Evolutionary conservation across 2,888 invertebrate species (phyloP).

Genomic region (Drosophila meridionalis): DNA sequence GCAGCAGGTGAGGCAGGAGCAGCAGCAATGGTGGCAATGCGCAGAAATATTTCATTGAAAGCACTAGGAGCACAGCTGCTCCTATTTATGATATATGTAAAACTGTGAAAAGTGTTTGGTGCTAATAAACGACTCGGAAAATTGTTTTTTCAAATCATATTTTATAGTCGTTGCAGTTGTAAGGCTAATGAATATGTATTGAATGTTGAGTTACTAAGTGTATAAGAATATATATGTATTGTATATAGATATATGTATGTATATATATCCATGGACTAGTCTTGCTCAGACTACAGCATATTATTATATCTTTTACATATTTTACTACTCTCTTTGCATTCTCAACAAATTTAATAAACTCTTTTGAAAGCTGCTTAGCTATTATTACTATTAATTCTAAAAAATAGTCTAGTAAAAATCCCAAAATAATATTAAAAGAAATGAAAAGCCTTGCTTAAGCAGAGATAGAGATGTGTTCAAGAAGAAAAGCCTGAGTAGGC

Average conservation of each 20-base stretch:
- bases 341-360: background rate
- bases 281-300: too few species aligned
- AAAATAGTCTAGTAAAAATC: background rate
- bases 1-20: conserved; percentile 7
- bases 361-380: conserved; percentile 1
- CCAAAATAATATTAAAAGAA: background rate
- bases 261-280: background rate
- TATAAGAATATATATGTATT: too few species aligned
- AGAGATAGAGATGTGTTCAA: background rate
- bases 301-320: background rate
- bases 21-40: background rate
- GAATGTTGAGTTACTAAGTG: background rate
- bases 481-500: background rate
- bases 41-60: conserved; percentile 24
- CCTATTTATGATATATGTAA: conserved; percentile 24
- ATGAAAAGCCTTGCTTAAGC: conserved; percentile 8
- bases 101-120: conserved; percentile 1
- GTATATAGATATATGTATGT: background rate
- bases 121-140: background rate
- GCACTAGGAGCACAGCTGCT: conserved; percentile 16
- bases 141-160: conserved; percentile 1
- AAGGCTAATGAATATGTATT: background rate
- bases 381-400: background rate
- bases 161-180: background rate
- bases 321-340: background rate